Evolutionary conservation across 2,113 vertebrate species (phyloP).

Genomic region (Burhinus oedicnemus): DNA sequence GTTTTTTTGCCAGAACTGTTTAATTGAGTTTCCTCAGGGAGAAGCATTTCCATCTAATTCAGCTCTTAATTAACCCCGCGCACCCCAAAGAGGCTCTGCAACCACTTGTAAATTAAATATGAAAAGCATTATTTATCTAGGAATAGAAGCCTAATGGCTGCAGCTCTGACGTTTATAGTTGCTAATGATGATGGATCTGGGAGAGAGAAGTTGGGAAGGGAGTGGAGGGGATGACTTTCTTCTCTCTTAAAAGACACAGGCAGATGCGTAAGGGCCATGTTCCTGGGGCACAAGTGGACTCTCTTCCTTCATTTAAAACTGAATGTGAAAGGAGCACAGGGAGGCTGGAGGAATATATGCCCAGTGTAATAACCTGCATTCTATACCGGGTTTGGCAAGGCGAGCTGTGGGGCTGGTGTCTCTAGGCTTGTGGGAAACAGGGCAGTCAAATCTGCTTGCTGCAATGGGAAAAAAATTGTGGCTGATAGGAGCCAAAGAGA

Average conservation of each 20-base stretch:
- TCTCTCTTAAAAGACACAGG: not conserved
- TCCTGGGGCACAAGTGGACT: not conserved
- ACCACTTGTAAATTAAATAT: constrained; percentile 80
- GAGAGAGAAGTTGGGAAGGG: constrained; percentile 18
- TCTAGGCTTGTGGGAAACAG: not conserved
- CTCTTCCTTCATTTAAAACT: not conserved
- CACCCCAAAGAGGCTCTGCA: constrained; percentile 71
- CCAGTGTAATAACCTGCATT: not conserved
- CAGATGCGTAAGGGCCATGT: not conserved
- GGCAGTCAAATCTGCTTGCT: not conserved
- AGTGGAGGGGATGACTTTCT: not conserved
- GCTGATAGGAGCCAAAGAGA: not conserved
- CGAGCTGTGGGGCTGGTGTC: not conserved
- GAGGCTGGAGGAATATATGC: not conserved
- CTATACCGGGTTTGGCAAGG: not conserved
- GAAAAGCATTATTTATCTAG: constrained; percentile 80
- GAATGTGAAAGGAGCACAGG: not conserved
- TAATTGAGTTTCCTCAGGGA: constrained; percentile 73
- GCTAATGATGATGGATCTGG: constrained; percentile 77
- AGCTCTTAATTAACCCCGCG: constrained; percentile 78
- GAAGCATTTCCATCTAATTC: constrained; percentile 72
- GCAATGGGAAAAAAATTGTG: not conserved
- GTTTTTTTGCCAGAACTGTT: not conserved
- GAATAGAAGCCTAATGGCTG: constrained; percentile 68
- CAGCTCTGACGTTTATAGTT: constrained; percentile 69